A percentile compares a stretch with the other conserved stretches of the same genome.
Conservation (phyloP, 2,888 invertebrate genomes). For the Phanerotoma sp. region DNA sequence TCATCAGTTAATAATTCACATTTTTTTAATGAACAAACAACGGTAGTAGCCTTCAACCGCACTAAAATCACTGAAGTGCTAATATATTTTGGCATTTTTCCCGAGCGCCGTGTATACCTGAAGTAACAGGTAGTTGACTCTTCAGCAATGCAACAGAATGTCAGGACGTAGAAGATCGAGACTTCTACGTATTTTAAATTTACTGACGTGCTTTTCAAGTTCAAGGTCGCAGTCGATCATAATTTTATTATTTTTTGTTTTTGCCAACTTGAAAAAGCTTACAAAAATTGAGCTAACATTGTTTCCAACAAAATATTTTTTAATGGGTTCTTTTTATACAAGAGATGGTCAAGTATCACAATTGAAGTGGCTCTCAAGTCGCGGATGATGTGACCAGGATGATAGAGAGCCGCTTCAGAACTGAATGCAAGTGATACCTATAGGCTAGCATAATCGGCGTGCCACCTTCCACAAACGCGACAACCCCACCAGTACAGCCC, state of each 20-base stretch:
- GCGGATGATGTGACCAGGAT: slow-evolving; percentile 1
- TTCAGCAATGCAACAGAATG: slow-evolving; percentile 5
- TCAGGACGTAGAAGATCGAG: background rate
- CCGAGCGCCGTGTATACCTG: background rate
- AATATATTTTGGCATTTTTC: slow-evolving; percentile 6
- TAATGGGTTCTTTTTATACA: too few species aligned
- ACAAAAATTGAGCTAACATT: too few species aligned
- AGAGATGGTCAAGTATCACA: too few species aligned
- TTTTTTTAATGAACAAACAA: background rate
- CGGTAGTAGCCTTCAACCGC: background rate
- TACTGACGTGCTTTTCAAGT: background rate
- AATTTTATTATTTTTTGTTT: too few species aligned
- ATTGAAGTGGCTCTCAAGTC: too few species aligned
- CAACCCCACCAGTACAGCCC: slow-evolving; percentile 38
- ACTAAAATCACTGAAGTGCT: background rate
- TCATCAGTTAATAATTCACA: slow-evolving; percentile 2
- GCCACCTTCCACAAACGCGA: slow-evolving; percentile 31
- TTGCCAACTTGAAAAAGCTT: too few species aligned
- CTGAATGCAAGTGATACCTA: slow-evolving; percentile 34
- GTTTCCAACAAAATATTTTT: too few species aligned
- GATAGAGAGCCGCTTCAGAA: slow-evolving; percentile 29
- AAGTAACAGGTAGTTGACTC: slow-evolving; percentile 25
- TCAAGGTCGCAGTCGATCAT: too few species aligned
- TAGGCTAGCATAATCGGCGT: slow-evolving; percentile 40
- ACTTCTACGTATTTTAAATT: background rate